A percentile compares a stretch with the other conserved stretches of the same genome.
phyloP scores from a whole-genome alignment of 1,140 invertebrate species.

The Psix sp. region DNA sequence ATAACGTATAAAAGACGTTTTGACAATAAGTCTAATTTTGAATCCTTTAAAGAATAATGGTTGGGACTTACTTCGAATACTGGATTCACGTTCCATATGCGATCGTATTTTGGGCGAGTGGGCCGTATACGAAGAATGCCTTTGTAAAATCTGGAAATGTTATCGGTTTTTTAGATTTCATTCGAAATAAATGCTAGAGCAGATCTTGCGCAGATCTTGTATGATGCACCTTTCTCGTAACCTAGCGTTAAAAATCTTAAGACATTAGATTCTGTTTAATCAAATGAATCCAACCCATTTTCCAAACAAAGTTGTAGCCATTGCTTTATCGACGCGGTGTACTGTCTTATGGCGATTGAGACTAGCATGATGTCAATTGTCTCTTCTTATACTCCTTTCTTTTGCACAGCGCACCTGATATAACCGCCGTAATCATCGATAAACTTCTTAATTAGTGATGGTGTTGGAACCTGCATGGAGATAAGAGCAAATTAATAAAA shows the following conservation, averaged over 20 bases:
- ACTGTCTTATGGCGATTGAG: constrained; percentile 30
- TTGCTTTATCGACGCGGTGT: constrained; percentile 8
- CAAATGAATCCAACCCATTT: constrained; percentile 12
- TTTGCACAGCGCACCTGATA: constrained; percentile 34
- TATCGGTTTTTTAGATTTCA: neutral
- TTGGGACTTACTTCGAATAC: neutral
- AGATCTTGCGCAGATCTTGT: neutral
- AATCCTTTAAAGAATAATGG: neutral
- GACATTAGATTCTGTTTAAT: neutral
- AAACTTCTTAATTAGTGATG: constrained; percentile 39
- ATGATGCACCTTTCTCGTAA: neutral
- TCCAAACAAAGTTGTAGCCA: constrained; percentile 27
- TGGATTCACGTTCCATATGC: neutral
- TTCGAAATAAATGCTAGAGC: neutral
- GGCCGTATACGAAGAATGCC: neutral
- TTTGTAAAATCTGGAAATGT: neutral
- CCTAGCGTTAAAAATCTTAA: neutral
- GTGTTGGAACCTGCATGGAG: constrained; percentile 45
- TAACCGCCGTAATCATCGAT: constrained; percentile 42
- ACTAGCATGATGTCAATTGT: constrained; percentile 18
- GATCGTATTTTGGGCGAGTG: neutral
- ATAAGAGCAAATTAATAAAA: constrained; percentile 53
- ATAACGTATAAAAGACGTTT: neutral
- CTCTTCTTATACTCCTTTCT: constrained; percentile 5
- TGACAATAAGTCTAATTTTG: neutral